These are phyloP conservation scores for Erynnis tages DNA, from an alignment of 2,888 invertebrate species.

Conservation along the genomic window DNA sequence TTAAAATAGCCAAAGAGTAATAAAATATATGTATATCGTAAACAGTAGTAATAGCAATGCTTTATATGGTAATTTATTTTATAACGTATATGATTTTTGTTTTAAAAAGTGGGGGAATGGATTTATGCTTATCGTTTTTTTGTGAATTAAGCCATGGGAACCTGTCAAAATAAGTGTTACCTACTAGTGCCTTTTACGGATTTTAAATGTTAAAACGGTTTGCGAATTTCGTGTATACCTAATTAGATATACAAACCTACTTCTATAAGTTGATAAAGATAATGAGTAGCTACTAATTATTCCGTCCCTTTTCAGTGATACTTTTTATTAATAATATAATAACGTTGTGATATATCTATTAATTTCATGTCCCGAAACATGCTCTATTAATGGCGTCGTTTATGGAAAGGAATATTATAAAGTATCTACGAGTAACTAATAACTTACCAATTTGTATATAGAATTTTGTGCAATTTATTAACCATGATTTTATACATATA, in stretches of 20 bases:
- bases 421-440: too few species aligned
- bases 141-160: not conserved
- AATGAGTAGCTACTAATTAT: not conserved
- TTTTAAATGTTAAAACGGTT: not conserved
- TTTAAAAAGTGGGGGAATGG: too few species aligned
- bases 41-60: too few species aligned
- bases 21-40: not conserved
- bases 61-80: too few species aligned
- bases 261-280: not conserved
- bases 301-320: slow-evolving; percentile 27
- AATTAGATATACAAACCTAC: not conserved
- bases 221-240: not conserved
- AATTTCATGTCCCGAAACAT: not conserved
- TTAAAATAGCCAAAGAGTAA: slow-evolving; percentile 37
- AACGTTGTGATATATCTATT: slow-evolving; percentile 11
- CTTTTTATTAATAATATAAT: not conserved
- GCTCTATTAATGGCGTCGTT: too few species aligned
- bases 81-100: too few species aligned
- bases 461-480: too few species aligned
- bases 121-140: too few species aligned
- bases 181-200: slow-evolving; percentile 2
- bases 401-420: too few species aligned
- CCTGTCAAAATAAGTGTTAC: slow-evolving; percentile 3
- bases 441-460: too few species aligned
- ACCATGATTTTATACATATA: too few species aligned